Conservation (phyloP, 2,888 invertebrate genomes). For the Heteromurus nitidus region DNA sequence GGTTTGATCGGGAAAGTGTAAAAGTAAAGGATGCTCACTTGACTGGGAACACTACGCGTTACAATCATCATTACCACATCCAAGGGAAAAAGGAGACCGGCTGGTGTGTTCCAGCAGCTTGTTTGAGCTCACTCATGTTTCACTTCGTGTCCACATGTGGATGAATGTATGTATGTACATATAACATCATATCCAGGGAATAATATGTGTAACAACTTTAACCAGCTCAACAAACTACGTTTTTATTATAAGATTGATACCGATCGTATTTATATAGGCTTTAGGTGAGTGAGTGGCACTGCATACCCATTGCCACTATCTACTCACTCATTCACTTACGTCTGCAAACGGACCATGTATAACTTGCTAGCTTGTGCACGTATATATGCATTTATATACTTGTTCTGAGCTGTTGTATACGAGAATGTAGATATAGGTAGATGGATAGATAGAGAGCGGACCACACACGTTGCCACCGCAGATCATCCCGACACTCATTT, state of each 20-base stretch:
- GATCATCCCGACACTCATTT: constrained; percentile 74
- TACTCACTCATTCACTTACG: constrained; percentile 16
- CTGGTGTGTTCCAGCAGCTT: constrained; percentile 32
- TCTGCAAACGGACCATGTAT: too few species aligned
- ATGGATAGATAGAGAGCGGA: constrained; percentile 65
- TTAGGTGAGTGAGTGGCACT: not conserved
- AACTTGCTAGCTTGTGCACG: too few species aligned
- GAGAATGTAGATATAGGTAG: constrained; percentile 49
- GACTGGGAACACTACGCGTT: not conserved
- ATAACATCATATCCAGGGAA: too few species aligned
- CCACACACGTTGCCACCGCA: constrained; percentile 73
- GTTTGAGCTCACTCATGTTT: constrained; percentile 22
- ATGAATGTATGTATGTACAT: too few species aligned
- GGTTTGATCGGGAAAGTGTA: constrained; percentile 51
- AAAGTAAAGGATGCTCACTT: constrained; percentile 47
- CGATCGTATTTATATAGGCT: constrained; percentile 42
- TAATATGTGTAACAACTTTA: too few species aligned
- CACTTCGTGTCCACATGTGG: too few species aligned
- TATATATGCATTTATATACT: too few species aligned
- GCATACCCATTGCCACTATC: constrained; percentile 36
- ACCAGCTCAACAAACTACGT: constrained; percentile 16
- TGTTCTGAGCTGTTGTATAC: too few species aligned
- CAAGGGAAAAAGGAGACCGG: constrained; percentile 46
- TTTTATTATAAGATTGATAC: constrained; percentile 48
- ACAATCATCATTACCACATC: constrained; percentile 31